Conservation (phyloP, 2,113 vertebrate species). For the Puma concolor region DNA sequence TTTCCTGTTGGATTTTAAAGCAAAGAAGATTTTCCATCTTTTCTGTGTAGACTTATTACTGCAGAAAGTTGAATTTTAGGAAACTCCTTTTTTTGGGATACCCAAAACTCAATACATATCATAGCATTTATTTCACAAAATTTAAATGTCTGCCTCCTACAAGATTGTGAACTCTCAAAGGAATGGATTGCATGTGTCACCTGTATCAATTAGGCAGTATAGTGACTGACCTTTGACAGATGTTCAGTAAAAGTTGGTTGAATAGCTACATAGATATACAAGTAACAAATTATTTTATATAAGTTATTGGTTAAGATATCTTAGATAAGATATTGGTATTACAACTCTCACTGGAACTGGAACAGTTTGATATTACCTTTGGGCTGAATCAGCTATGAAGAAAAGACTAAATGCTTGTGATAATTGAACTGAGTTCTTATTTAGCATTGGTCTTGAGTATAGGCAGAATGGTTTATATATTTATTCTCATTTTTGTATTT, state of each 20-base stretch:
- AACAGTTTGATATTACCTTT: neutral
- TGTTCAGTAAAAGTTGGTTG: neutral
- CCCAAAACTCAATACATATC: neutral
- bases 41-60: neutral
- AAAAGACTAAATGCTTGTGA: neutral
- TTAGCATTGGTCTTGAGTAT: neutral
- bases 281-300: neutral
- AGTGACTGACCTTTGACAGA: neutral
- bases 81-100: neutral
- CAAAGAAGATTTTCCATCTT: neutral
- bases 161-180: neutral
- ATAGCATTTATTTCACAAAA: neutral
- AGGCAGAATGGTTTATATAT: slow-evolving; percentile 29
- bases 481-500: neutral
- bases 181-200: neutral
- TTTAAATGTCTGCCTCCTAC: neutral
- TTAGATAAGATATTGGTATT: neutral
- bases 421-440: neutral
- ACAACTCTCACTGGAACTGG: neutral
- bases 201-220: neutral
- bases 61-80: neutral
- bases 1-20: neutral
- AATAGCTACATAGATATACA: neutral
- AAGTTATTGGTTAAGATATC: neutral
- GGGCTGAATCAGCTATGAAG: neutral